Conservation (phyloP, 2,888 invertebrate genomes). For the Eumerus sabulonum region DNA sequence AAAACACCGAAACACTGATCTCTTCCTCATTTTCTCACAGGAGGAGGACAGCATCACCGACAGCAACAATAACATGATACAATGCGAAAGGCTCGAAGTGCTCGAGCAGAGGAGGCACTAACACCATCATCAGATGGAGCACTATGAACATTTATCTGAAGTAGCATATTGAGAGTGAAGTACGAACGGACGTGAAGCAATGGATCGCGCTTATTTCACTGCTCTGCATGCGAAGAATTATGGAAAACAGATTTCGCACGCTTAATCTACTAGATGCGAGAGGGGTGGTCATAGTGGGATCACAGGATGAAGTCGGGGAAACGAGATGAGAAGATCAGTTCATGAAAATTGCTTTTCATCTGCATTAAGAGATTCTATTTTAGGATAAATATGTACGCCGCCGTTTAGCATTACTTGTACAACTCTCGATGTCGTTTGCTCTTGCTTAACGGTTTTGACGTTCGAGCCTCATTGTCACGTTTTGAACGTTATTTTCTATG, state of each 20-base stretch:
- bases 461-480: slow-evolving; percentile 56
- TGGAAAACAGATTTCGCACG: slow-evolving; percentile 68
- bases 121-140: too few relatives aligned
- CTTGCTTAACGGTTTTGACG: slow-evolving; percentile 30
- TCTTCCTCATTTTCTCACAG: slow-evolving; percentile 69
- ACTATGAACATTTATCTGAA: too few relatives aligned
- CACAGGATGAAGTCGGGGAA: slow-evolving; percentile 1
- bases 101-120: slow-evolving; percentile 39
- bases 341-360: slow-evolving; percentile 59
- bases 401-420: neutral
- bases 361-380: slow-evolving; percentile 57
- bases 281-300: neutral
- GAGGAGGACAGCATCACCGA: slow-evolving; percentile 47
- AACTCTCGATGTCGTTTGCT: slow-evolving; percentile 1
- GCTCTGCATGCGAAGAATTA: slow-evolving; percentile 63
- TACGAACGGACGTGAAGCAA: slow-evolving; percentile 40
- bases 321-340: slow-evolving; percentile 21
- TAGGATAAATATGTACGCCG: slow-evolving; percentile 40
- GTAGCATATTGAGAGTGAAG: slow-evolving; percentile 24
- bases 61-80: slow-evolving; percentile 5
- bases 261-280: slow-evolving; percentile 42
- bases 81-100: slow-evolving; percentile 28
- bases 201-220: slow-evolving; percentile 40
- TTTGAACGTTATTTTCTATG: slow-evolving; percentile 55
- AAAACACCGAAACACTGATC: slow-evolving; percentile 67